These are phyloP conservation scores for Gobionotothen gibberifrons DNA, from an alignment of 2,797 vertebrate species.

Conservation along the genomic window DNA sequence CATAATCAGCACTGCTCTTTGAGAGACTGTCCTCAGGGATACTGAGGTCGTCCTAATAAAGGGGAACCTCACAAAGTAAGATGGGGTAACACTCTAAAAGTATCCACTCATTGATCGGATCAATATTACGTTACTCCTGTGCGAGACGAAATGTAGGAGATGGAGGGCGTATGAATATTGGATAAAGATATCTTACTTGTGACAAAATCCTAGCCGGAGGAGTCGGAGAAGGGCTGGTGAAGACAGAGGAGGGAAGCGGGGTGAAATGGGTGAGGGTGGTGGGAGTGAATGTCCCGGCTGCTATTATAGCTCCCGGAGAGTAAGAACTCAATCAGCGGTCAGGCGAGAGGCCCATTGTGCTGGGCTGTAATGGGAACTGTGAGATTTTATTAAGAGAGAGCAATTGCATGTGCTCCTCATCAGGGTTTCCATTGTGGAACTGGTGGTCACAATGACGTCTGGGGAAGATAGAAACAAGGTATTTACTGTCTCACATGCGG, in stretches of 20 bases:
- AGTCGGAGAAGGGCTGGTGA: conserved; percentile 19
- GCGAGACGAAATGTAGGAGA: conserved; percentile 49
- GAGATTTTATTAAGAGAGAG: conserved; percentile 89
- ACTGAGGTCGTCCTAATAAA: conserved; percentile 51
- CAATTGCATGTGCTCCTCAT: conserved; percentile 87
- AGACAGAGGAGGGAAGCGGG: conserved; percentile 16
- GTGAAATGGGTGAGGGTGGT: conserved; percentile 42
- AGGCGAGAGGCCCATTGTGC: conserved; percentile 83
- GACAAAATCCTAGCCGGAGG: conserved; percentile 40
- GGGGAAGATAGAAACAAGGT: conserved; percentile 78
- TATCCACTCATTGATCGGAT: conserved; percentile 66
- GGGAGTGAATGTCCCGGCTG: conserved; percentile 53
- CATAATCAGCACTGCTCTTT: conserved; percentile 64
- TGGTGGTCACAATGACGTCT: conserved; percentile 80
- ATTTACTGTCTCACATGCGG: conserved; percentile 81
- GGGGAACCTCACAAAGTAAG: conserved; percentile 53
- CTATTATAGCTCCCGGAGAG: conserved; percentile 79
- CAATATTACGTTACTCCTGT: conserved; percentile 34
- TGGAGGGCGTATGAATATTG: conserved; percentile 5
- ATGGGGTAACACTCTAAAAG: conserved; percentile 63
- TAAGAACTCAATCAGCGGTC: conserved; percentile 86
- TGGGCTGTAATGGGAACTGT: conserved; percentile 85
- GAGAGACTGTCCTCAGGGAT: conserved; percentile 37
- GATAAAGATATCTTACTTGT: conserved; percentile 49
- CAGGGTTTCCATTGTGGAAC: conserved; percentile 83